Base-by-base conservation (phyloP, 2,888 invertebrate species). In the Volucella inflata region DNA sequence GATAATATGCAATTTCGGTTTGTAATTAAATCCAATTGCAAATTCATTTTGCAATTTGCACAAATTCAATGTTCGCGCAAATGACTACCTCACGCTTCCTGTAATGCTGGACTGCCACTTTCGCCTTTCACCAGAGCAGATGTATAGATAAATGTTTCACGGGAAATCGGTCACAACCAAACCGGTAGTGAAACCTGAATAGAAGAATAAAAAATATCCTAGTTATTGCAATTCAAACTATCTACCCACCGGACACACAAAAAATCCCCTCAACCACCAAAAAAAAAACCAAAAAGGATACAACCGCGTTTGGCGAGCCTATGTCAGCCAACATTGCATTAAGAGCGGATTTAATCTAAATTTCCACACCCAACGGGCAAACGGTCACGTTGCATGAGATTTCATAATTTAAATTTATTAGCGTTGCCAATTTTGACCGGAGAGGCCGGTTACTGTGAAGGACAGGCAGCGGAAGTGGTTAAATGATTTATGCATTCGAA, bases 1-100 rank as follows among this genome's bases (percentile, higher is more conserved):
- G 76, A 81, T 85, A 85, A 85, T 85, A 72, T 85, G 76, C 81
- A 85, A 81, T 85, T 85, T 85, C 68, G 81, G 81, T 76, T 81
- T 85, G 81, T 85, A 85, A 85, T 85, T 76, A 85, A 85, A 81
- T 85, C 44, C 62, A 77, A 85, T 81, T 77, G 72, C 76, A 62
- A 81, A 85, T 85, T 85, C 80, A 81, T 77, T 77, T 76, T 57
- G 81, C 55, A 80, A 71, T 81, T 81, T 85, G 76, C 65, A 80
- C 85, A 85, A 76, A 65, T 85, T 81, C 62, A 76, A 76, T 80
- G 71, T 76, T 72, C 67, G 48, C 64, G 42, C 65, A 46, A 65
- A 72, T 76, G 67, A 38, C 59, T 40, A 44, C 46, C 17, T 8
- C 68, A 17, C 30, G 30, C 30, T 30, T 30, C 30, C 30, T 30